Evolutionary conservation across 2,888 invertebrate species (phyloP).

Genomic region (Thera obeliscata): DNA sequence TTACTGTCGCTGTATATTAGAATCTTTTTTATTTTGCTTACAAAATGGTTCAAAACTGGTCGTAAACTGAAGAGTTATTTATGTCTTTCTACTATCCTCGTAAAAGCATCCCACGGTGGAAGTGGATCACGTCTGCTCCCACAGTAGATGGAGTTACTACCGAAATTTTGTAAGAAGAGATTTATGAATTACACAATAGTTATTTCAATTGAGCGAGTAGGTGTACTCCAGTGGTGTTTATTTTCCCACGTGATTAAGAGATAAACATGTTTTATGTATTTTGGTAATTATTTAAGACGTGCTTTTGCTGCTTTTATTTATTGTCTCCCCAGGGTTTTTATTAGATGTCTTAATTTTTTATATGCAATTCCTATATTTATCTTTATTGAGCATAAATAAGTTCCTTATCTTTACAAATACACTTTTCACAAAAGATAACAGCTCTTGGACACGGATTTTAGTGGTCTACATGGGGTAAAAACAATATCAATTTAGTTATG

Average conservation of each 20-base stretch:
- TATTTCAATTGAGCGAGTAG: slow-evolving; percentile 28
- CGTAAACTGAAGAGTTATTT: slow-evolving; percentile 42
- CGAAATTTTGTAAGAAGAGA: slow-evolving; percentile 38
- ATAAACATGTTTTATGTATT: slow-evolving; percentile 14
- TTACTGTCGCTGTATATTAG: slow-evolving; percentile 48
- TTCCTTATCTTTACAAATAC: too few relatives aligned
- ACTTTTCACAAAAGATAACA: too few relatives aligned
- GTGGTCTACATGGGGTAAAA: too few relatives aligned
- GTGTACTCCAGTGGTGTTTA: slow-evolving; percentile 23
- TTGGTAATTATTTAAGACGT: slow-evolving; percentile 2
- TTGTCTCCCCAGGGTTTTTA: too few relatives aligned
- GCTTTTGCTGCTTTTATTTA: background rate
- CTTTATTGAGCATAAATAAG: too few relatives aligned
- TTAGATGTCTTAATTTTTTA: too few relatives aligned
- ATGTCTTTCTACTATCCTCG: slow-evolving; percentile 37
- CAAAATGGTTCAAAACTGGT: slow-evolving; percentile 33
- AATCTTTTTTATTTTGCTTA: slow-evolving; percentile 35
- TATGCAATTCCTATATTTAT: too few relatives aligned
- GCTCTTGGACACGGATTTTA: too few relatives aligned
- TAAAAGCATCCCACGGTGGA: slow-evolving; percentile 38
- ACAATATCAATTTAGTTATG: too few relatives aligned
- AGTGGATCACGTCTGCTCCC: slow-evolving; percentile 22
- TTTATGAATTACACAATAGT: slow-evolving; percentile 38
- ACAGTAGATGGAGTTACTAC: slow-evolving; percentile 26
- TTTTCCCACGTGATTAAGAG: slow-evolving; percentile 25